A percentile compares a stretch with the other conserved stretches of the same genome.
Conservation (phyloP, 2,888 invertebrate genomes). For the Drosophila lutescens region DNA sequence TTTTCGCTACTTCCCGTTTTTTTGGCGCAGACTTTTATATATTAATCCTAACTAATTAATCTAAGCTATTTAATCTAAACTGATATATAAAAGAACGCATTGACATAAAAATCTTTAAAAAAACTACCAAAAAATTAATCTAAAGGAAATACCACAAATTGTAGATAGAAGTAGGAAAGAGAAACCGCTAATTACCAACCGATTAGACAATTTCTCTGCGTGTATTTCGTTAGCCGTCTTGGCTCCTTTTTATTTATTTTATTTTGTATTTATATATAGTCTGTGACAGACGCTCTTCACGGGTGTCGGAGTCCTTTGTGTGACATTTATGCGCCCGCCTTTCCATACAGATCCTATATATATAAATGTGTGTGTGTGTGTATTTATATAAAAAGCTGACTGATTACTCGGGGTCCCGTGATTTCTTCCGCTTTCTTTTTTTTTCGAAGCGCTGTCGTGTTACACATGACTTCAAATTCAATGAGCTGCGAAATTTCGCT, state of each 20-base stretch:
- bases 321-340: conserved; percentile 30
- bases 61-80: too few relatives aligned
- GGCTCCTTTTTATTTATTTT: conserved; percentile 16
- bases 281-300: conserved; percentile 8
- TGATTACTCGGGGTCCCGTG: conserved; percentile 53
- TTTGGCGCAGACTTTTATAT: too few relatives aligned
- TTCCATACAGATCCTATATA: background rate
- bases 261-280: conserved; percentile 18
- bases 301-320: conserved; percentile 26
- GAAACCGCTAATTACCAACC: too few relatives aligned
- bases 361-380: background rate
- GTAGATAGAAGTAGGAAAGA: too few relatives aligned
- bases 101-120: too few relatives aligned
- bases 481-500: conserved; percentile 77
- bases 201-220: conserved; percentile 6
- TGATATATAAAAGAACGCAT: too few relatives aligned
- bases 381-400: conserved; percentile 47
- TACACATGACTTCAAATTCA: conserved; percentile 79
- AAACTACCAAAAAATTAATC: too few relatives aligned
- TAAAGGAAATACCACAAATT: too few relatives aligned
- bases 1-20: too few relatives aligned
- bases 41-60: too few relatives aligned
- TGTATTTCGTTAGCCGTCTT: background rate
- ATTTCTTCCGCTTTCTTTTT: conserved; percentile 21
- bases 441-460: conserved; percentile 39